phyloP scores from a whole-genome alignment of 2,888 invertebrate genomes.

The Cetonia aurata region DNA sequence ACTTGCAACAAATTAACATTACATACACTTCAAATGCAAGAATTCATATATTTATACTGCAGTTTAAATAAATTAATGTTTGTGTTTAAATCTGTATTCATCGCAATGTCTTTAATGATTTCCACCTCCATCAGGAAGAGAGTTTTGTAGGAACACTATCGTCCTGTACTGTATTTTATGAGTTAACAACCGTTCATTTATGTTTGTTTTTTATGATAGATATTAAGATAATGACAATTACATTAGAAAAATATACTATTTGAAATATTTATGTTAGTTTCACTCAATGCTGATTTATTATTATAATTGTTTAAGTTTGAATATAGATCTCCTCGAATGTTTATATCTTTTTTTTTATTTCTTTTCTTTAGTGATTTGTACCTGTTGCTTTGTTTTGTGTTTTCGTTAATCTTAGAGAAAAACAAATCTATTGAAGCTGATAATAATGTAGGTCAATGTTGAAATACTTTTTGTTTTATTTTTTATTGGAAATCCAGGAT shows the following conservation, averaged over 20 bases:
- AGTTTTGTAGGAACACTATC: conserved; percentile 2
- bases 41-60: too few species aligned
- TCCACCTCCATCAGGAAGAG: too few species aligned
- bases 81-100: too few species aligned
- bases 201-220: conserved; percentile 52
- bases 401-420: too few species aligned
- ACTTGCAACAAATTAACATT: too few species aligned
- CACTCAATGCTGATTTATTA: conserved; percentile 41
- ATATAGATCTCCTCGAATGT: conserved; percentile 44
- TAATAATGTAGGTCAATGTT: not conserved
- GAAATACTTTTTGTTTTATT: not conserved
- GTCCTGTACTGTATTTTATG: conserved; percentile 48
- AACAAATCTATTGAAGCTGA: not conserved
- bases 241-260: conserved; percentile 49
- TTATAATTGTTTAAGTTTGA: conserved; percentile 45
- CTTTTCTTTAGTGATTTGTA: conserved; percentile 17
- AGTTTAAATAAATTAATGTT: too few species aligned
- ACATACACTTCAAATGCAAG: too few species aligned
- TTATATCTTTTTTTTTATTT: conserved; percentile 31
- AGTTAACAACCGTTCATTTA: conserved; percentile 53
- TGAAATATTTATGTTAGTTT: conserved; percentile 47
- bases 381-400: not conserved
- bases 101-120: too few species aligned
- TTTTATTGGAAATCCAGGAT: too few species aligned
- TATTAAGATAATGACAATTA: conserved; percentile 46